Conservation (phyloP, 1,140 invertebrate species). For the Prorops nasuta region DNA sequence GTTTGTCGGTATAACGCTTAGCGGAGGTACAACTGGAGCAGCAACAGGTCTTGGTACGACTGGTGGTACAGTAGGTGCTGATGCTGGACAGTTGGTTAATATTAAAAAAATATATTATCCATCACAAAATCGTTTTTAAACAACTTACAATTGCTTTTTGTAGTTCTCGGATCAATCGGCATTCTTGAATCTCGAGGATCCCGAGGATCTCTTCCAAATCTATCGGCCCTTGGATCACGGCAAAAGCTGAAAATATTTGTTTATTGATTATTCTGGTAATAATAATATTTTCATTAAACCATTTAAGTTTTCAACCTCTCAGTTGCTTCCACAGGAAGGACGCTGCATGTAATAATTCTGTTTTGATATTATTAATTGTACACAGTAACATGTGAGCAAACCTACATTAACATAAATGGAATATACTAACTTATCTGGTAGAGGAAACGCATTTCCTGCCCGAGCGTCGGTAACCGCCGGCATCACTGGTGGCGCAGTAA, state of each 20-base stretch:
- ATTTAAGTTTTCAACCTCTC: constrained; percentile 48
- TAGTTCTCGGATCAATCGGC: constrained; percentile 66
- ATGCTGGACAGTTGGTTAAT: constrained; percentile 34
- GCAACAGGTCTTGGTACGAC: constrained; percentile 45
- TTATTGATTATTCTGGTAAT: constrained; percentile 10
- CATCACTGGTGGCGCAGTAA: constrained; percentile 55
- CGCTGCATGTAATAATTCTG: too few relatives aligned
- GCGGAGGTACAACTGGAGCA: constrained; percentile 33
- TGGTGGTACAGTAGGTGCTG: constrained; percentile 37
- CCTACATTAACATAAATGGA: too few relatives aligned
- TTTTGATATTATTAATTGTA: too few relatives aligned
- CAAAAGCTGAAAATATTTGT: constrained; percentile 45
- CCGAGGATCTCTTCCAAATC: constrained; percentile 61
- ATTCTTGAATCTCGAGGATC: constrained; percentile 66
- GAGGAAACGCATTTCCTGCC: constrained; percentile 32
- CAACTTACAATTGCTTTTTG: constrained; percentile 52
- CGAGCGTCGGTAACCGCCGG: constrained; percentile 38
- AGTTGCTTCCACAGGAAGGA: constrained; percentile 50
- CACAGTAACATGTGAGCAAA: too few relatives aligned
- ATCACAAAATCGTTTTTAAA: constrained; percentile 1
- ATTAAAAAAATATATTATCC: background rate
- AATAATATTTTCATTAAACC: constrained; percentile 21
- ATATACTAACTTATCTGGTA: constrained; percentile 48
- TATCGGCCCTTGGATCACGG: constrained; percentile 58
- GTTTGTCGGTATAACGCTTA: constrained; percentile 23